Conservation (phyloP, 2,888 invertebrate genomes). For the Zaprionus bogoriensis region DNA sequence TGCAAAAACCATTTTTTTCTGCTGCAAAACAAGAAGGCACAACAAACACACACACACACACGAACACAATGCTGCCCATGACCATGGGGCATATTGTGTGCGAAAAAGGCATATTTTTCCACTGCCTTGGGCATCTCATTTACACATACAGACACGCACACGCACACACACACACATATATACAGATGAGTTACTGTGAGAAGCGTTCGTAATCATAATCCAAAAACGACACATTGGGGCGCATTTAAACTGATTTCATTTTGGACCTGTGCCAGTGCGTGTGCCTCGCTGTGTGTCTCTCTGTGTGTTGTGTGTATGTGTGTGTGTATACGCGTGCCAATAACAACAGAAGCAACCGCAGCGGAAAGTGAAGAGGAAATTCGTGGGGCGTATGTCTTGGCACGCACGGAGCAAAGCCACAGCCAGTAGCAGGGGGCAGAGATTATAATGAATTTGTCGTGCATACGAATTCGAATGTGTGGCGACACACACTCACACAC, state of each 20-base stretch:
- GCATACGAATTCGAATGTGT: constrained; percentile 52
- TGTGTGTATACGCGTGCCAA: constrained; percentile 33
- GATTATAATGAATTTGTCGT: constrained; percentile 77
- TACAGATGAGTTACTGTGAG: constrained; percentile 14
- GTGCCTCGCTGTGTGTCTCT: background rate
- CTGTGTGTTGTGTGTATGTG: constrained; percentile 1
- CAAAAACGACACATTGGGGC: constrained; percentile 73
- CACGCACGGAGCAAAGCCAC: constrained; percentile 66
- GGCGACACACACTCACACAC: constrained; percentile 11
- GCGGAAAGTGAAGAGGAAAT: constrained; percentile 44
- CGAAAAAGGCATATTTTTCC: constrained; percentile 40
- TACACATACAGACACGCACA: constrained; percentile 22
- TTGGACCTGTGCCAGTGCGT: constrained; percentile 30
- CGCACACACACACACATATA: constrained; percentile 7
- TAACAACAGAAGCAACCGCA: constrained; percentile 29
- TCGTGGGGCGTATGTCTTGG: constrained; percentile 57
- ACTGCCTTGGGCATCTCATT: constrained; percentile 32
- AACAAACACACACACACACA: background rate
- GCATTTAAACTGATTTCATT: constrained; percentile 74
- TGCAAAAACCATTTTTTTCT: constrained; percentile 1
- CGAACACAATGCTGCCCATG: constrained; percentile 19
- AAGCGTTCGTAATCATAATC: constrained; percentile 67
- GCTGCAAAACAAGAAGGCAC: background rate
- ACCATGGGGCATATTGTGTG: constrained; percentile 45
- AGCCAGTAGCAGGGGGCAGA: constrained; percentile 19